Evolutionary conservation across 2,888 invertebrate genomes (phyloP), one percentile per base, ranked within the genome.

Genomic region (Pseudococcus longispinus): DNA sequence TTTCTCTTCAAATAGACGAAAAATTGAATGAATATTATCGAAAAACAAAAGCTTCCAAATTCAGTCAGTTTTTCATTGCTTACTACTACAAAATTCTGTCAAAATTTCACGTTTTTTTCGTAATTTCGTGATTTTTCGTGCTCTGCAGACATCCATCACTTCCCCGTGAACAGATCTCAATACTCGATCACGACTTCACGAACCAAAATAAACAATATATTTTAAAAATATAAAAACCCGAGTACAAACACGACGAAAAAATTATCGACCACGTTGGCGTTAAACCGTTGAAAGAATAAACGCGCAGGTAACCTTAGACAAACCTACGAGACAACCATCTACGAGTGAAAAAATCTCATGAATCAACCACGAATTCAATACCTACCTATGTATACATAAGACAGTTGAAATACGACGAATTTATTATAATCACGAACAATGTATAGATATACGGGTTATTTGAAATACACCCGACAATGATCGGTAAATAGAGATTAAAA

Each of bases 401-500:
- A 11, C 11, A 65, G 1, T 65, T 74, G 15, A 74, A 32, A 74
- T 32, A 32, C 74, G 74, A 74, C 74, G 32, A 74, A 74, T 74
- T 74, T 32, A 32, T 74, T 74, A 29, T 74, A 37, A 65, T 26
- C 65, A 65, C 65, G 65, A 65, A 65, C 26, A 60, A 60, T 26
- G 26, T 26, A 23, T 65, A 65, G 11, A 11, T 65, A 65, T 23
- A 26, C 23, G 65, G 15, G 65, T 65, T 65, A 65, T 65, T 65
- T 65, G 26, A 26, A 23, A 23, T 23, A 65, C 13, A 32, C 8
- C 26, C 74, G 18, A 74, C 32, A 74, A 74, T 32, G 74, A 37
- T 37, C 74, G 32, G 74, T 37, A 74, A 74, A 74, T 74, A 74
- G 37, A 32, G 32, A 74, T 74, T 74, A 74, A 26, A 70, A 70